Conservation (phyloP, 2,113 vertebrate species). For the Bufo gargarizans region DNA sequence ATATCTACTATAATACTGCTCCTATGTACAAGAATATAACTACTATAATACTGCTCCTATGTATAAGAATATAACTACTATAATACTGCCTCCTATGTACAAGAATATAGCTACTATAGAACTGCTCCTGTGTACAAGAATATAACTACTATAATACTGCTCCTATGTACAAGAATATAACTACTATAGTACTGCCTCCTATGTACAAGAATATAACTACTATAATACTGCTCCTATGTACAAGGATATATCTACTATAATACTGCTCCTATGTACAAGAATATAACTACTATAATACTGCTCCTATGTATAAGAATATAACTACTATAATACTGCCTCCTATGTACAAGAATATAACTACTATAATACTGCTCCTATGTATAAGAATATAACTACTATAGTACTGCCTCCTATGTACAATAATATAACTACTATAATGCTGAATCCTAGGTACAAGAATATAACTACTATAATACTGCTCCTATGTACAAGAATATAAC, state of each 20-base stretch:
- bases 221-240: no score
- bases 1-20: slow-evolving; percentile 1
- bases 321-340: neutral
- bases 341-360: neutral
- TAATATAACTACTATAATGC: no score
- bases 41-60: neutral
- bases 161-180: no score
- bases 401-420: neutral
- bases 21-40: neutral
- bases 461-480: no score
- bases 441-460: no score
- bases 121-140: no score
- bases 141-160: no score
- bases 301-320: neutral
- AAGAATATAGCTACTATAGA: neutral
- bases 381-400: neutral
- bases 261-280: neutral
- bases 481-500: neutral
- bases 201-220: no score
- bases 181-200: no score
- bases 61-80: neutral
- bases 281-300: neutral
- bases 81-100: neutral
- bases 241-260: neutral
- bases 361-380: neutral